A percentile compares a stretch with the other conserved stretches of the same genome.
Conservation (phyloP, 2,113 vertebrate genomes). For the Urocolius indicus region DNA sequence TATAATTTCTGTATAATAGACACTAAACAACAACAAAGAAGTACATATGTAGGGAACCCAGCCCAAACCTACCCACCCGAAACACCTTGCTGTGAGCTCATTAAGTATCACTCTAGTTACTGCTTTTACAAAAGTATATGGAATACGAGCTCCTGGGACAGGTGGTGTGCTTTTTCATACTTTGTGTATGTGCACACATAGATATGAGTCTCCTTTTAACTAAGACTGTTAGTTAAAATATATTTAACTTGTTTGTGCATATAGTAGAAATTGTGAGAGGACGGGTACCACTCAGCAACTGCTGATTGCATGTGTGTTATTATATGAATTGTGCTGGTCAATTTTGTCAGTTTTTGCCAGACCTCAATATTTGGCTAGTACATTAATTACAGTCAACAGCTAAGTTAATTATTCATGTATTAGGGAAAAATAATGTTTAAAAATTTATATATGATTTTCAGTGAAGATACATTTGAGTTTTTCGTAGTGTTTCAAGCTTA, state of each 20-base stretch:
- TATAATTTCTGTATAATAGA: not conserved
- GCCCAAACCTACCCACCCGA: not conserved
- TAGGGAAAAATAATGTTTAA: not conserved
- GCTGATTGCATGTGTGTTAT: fast-evolving
- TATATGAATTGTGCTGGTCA: not conserved
- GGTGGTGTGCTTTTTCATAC: not conserved
- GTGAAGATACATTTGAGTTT: not conserved
- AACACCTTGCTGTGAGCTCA: not conserved
- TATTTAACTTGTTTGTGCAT: not conserved
- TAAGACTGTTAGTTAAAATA: not conserved
- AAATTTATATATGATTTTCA: not conserved
- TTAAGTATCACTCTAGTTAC: not conserved
- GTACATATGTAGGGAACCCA: not conserved
- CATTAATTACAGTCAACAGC: not conserved
- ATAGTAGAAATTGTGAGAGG: not conserved
- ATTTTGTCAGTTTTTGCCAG: not conserved
- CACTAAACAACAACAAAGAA: not conserved
- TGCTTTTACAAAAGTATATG: not conserved
- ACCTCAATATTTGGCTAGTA: not conserved
- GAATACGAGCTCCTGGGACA: not conserved
- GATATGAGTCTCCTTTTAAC: not conserved
- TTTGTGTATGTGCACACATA: not conserved
- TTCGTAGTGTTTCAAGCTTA: not conserved
- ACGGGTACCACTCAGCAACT: not conserved
- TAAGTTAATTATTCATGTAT: not conserved